Percentiles rank a stretch among this genome's conserved stretches.
These are phyloP conservation scores for Plecturocebus donacophilus DNA, from an alignment of 2,113 vertebrate species.

Conservation along the genomic window DNA sequence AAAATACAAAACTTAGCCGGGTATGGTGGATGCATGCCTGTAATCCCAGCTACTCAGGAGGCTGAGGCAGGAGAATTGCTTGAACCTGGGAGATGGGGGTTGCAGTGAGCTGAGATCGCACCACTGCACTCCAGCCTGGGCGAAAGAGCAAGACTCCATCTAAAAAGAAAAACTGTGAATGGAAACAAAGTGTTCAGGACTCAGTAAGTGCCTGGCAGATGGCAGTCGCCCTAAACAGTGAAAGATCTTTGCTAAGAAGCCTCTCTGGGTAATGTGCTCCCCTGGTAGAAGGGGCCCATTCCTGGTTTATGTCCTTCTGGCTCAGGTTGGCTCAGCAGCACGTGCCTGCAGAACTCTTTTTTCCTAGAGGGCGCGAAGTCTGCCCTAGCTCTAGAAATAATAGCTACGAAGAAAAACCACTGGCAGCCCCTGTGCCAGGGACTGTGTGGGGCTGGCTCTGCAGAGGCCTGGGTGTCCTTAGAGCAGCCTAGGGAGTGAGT, in stretches of 20 bases:
- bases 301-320: not conserved
- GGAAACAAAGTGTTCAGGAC: not conserved
- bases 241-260: not conserved
- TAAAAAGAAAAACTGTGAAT: no score
- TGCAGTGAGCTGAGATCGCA: no score
- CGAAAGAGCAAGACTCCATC: no score
- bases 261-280: not conserved
- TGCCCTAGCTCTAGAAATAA: not conserved
- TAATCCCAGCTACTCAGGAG: no score
- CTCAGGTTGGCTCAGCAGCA: accelerated
- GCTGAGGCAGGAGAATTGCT: no score
- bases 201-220: not conserved
- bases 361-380: not conserved
- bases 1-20: no score
- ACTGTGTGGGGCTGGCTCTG: accelerated
- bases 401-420: not conserved
- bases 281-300: not conserved
- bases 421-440: not conserved
- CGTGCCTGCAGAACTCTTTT: not conserved
- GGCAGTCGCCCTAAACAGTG: no score
- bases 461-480: accelerated
- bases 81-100: no score
- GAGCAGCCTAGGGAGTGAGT: not conserved
- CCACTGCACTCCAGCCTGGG: no score
- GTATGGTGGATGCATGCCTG: no score